A percentile compares a stretch with the other conserved stretches of the same genome.
Evolutionary conservation across 2,888 invertebrate species (phyloP).

Genomic region (Pyrrhopygopsis socrates): DNA sequence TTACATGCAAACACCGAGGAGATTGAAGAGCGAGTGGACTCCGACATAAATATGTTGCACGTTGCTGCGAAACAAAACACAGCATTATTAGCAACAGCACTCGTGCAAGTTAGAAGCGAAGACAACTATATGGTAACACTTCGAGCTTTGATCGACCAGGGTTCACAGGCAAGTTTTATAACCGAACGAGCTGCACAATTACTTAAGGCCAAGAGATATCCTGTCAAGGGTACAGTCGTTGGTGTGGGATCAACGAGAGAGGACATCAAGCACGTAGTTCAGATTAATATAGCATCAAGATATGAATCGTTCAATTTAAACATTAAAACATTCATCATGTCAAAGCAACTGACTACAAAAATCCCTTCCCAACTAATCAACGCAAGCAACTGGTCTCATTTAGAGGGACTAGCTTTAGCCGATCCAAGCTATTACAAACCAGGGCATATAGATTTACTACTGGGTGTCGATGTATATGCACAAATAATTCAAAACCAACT

Average conservation of each 20-base stretch:
- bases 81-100: slow-evolving; percentile 81
- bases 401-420: slow-evolving; percentile 27
- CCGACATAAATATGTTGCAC: slow-evolving; percentile 54
- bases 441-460: slow-evolving; percentile 68
- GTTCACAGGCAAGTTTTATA: slow-evolving; percentile 73
- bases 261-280: slow-evolving; percentile 64
- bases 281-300: slow-evolving; percentile 66
- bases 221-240: slow-evolving; percentile 50
- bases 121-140: slow-evolving; percentile 59
- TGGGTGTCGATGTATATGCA: slow-evolving; percentile 74
- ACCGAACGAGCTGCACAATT: slow-evolving; percentile 69
- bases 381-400: slow-evolving; percentile 48
- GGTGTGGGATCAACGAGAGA: slow-evolving; percentile 73
- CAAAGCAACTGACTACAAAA: slow-evolving; percentile 69
- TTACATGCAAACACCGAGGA: background rate
- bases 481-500: slow-evolving; percentile 64
- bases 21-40: slow-evolving; percentile 41
- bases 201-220: slow-evolving; percentile 46
- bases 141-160: slow-evolving; percentile 71
- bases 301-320: slow-evolving; percentile 37
- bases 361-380: slow-evolving; percentile 59
- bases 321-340: slow-evolving; percentile 57
- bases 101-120: slow-evolving; percentile 69
- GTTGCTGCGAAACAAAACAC: slow-evolving; percentile 34
- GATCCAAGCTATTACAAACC: slow-evolving; percentile 59